Evolutionary conservation across 2,797 vertebrate species (phyloP).

Genomic region (Novumbra hubbsi): DNA sequence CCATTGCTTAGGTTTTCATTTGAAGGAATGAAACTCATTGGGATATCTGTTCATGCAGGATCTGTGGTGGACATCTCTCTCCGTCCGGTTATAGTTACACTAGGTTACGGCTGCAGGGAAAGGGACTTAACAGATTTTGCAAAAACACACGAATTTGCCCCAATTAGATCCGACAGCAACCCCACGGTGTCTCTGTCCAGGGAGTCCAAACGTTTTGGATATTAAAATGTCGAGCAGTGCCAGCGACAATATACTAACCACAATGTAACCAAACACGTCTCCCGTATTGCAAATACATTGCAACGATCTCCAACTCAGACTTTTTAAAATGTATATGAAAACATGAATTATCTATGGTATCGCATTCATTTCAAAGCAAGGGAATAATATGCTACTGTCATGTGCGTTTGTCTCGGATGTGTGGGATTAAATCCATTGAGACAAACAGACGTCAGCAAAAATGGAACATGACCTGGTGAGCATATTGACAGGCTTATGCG

Average conservation of each 20-base stretch:
- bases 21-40: background rate
- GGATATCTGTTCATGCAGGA: background rate
- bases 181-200: background rate
- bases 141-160: background rate
- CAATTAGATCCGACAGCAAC: background rate
- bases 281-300: background rate
- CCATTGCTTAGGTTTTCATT: background rate
- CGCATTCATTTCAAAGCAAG: background rate
- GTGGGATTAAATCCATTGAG: background rate
- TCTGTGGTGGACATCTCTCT: background rate
- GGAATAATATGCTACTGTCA: background rate
- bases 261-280: background rate
- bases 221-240: background rate
- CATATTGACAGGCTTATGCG: conserved; percentile 24
- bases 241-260: background rate
- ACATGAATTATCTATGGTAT: background rate
- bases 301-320: background rate
- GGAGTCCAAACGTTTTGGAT: background rate
- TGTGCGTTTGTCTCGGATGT: background rate
- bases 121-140: background rate
- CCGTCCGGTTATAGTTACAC: background rate
- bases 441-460: background rate
- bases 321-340: background rate
- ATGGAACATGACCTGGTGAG: background rate
- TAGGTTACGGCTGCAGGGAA: background rate